These are phyloP conservation scores for Hecatera dysodea DNA, from an alignment of 2,888 invertebrate species.

Conservation along the genomic window DNA sequence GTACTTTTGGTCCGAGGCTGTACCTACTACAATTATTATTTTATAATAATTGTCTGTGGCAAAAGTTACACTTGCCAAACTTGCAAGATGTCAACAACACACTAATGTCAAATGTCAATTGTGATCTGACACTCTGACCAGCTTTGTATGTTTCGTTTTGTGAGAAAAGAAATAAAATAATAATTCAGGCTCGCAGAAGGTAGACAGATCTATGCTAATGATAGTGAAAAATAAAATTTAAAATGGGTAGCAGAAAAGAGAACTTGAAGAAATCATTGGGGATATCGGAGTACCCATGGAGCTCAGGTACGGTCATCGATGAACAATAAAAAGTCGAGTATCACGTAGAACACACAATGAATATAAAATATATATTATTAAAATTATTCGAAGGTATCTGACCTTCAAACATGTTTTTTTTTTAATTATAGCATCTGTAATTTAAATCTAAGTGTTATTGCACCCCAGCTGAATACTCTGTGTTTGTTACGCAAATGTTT, in stretches of 20 bases:
- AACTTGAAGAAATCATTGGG: slow-evolving; percentile 78
- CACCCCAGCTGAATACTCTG: neutral
- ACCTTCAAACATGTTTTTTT: slow-evolving; percentile 37
- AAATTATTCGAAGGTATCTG: no score
- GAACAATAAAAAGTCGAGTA: slow-evolving; percentile 17
- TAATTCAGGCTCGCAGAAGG: slow-evolving; percentile 14
- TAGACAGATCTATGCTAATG: slow-evolving; percentile 4
- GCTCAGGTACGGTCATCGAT: slow-evolving; percentile 76
- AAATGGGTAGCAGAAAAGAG: slow-evolving; percentile 78
- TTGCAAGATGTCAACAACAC: neutral
- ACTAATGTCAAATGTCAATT: slow-evolving; percentile 12
- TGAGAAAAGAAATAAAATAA: slow-evolving; percentile 28
- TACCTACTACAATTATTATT: no score
- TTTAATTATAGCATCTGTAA: neutral
- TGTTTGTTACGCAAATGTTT: slow-evolving; percentile 21
- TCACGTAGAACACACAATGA: slow-evolving; percentile 2
- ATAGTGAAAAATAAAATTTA: slow-evolving; percentile 22
- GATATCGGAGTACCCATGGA: slow-evolving; percentile 82
- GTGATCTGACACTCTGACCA: neutral
- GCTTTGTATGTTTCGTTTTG: slow-evolving; percentile 18
- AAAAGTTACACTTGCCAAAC: neutral
- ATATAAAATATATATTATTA: neutral
- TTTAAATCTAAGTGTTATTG: slow-evolving; percentile 5
- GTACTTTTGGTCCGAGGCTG: no score
- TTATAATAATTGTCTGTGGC: no score